Evolutionary conservation across 2,888 invertebrate species (phyloP).

Genomic region (Molanna angustata): DNA sequence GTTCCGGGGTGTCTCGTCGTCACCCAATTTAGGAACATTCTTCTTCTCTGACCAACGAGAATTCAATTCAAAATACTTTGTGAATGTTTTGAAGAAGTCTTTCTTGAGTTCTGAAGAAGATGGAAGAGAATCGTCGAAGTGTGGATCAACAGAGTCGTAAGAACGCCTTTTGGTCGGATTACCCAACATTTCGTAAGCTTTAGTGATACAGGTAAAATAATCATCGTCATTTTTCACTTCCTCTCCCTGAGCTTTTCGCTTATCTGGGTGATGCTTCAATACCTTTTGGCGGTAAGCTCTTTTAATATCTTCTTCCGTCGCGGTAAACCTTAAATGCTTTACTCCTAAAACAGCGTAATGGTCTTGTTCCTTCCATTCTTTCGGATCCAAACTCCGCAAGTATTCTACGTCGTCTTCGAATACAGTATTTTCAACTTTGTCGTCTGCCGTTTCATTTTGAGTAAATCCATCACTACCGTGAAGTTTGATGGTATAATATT

Average conservation of each 20-base stretch:
- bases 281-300: conserved; percentile 89
- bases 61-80: conserved; percentile 71
- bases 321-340: conserved; percentile 74
- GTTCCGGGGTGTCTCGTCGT: conserved; percentile 71
- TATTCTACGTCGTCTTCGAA: conserved; percentile 67
- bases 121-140: conserved; percentile 88
- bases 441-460: conserved; percentile 46
- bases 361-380: conserved; percentile 97
- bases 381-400: conserved; percentile 86
- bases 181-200: conserved; percentile 90
- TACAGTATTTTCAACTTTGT: conserved; percentile 48
- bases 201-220: conserved; percentile 98
- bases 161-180: conserved; percentile 78
- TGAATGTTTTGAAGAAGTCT: conserved; percentile 71
- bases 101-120: conserved; percentile 70
- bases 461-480: conserved; percentile 50
- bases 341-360: conserved; percentile 96
- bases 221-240: conserved; percentile 88
- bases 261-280: conserved; percentile 96
- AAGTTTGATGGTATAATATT: conserved; percentile 51
- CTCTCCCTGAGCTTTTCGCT: conserved; percentile 88
- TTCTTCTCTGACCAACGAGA: conserved; percentile 89
- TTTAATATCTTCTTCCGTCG: conserved; percentile 91
- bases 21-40: conserved; percentile 80
- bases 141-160: conserved; percentile 95